Evolutionary conservation across 2,113 vertebrate species (phyloP).

Genomic region (Chaetodon auriga): DNA sequence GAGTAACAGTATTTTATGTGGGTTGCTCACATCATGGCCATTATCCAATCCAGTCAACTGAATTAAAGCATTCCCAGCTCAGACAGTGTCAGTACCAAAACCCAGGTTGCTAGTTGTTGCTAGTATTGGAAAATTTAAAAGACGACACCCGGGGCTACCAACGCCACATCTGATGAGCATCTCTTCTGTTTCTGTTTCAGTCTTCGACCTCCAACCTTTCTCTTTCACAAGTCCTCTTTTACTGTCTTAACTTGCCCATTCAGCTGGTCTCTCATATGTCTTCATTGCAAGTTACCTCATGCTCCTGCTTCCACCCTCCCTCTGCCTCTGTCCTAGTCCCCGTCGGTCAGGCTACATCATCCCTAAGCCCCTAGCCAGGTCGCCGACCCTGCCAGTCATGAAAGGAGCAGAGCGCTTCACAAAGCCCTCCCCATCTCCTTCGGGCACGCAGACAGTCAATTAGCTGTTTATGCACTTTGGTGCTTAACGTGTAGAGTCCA

Average conservation of each 20-base stretch:
- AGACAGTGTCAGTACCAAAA: neutral
- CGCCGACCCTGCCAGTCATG: constrained; percentile 37
- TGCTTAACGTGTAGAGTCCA: constrained; percentile 18
- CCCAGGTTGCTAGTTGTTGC: too few species aligned
- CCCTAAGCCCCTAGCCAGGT: constrained; percentile 28
- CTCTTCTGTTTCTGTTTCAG: neutral
- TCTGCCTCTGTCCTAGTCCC: constrained; percentile 3
- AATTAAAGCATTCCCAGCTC: neutral
- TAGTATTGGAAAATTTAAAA: neutral
- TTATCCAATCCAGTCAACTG: neutral
- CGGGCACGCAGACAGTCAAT: constrained; percentile 21
- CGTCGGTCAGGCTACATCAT: constrained; percentile 16
- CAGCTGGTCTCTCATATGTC: neutral
- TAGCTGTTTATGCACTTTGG: constrained; percentile 24
- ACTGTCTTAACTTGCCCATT: neutral
- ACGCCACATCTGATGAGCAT: too few species aligned
- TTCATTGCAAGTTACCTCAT: neutral
- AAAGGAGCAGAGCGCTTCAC: constrained; percentile 3
- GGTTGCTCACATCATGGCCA: neutral
- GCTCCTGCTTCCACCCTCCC: neutral
- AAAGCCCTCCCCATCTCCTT: neutral
- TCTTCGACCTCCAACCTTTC: neutral
- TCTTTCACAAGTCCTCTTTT: neutral
- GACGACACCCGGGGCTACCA: neutral
- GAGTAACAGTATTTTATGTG: neutral